Evolutionary conservation across 2,113 vertebrate genomes (phyloP), one percentile per base, ranked within the genome.

Genomic region (Sinosuthora webbiana): DNA sequence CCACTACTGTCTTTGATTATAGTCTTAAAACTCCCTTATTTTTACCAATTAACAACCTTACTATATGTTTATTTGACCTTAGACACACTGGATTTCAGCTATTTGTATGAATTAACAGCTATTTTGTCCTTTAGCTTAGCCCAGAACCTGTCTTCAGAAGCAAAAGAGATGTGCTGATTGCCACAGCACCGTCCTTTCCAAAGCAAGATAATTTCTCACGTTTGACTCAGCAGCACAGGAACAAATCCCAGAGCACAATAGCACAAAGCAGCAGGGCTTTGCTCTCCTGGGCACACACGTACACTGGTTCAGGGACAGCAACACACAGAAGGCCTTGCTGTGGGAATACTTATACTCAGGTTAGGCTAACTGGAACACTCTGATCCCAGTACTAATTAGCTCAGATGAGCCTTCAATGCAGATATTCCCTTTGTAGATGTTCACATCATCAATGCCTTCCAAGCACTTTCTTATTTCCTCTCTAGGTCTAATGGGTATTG

Each of bases 321-420:
- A 41, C 12, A 57, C 80, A 55, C 68, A 85, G 65, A 44, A 49
- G 53, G 17, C 31, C 10, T 79, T 91, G 70, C 53, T 82, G 22
- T 83, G 92, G 88, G 90, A 91, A 85, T 90, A 85, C 35, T 82
- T 78, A 30, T 30, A 27, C 35, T 47, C 77, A 76, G 56, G 78
- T 84, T 93, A 91, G 49, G n/a, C 59, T 73, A 56, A 85, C 53
- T 88, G 53, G 69, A 93, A 60, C 62, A 55, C 17, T 63, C 60
- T 52, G 49, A 73, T 90, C 39, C 37, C 70, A 65, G 33, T 37
- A 68, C 15, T 91, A 96, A 97, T 91, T 96, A 93, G 70, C 70
- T 49, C 49, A 90, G 70, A 90, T 39, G 8, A 83, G 16, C 25
- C 49, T 91, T 49, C 70, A 49, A 0, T 45, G 15, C 31, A 87